Evolutionary conservation across 2,797 vertebrate genomes (phyloP), one percentile per base, ranked within the genome.

Genomic region (Fundulus diaphanus): DNA sequence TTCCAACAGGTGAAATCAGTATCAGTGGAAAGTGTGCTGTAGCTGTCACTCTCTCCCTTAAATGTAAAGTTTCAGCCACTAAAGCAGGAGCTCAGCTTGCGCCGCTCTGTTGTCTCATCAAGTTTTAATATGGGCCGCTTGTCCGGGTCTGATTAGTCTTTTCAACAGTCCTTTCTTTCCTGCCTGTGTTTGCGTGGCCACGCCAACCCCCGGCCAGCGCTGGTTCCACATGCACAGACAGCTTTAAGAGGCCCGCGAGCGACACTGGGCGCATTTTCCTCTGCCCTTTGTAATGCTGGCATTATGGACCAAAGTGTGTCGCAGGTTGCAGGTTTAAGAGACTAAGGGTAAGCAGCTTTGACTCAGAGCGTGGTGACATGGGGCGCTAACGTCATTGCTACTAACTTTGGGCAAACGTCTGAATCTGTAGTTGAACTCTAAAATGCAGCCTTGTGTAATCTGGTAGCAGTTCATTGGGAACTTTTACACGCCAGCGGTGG

Each of bases 41-140:
- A 27, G 65, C 49, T 20, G 74, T 83, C 70, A 88, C 85, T 92
- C 88, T 90, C 78, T 66, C 82, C 69, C 49, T 76, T 44, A 66
- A 79, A 79, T 68, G 76, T 83, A 66, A 73, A 57, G 73, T 52
- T 68, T 85, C 67, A 72, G 68, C 79, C 61, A 29, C 79, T 72
- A 72, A 69, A 81, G 65, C 57, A n/a, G 11, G 74, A 85, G 92
- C 92, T 90, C 85, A 59, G 72, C 84, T 90, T 85, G 83, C 85
- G 71, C 72, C 42, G 48, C 67, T 75, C 78, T 70, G 87, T 78
- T 61, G 81, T 84, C 90, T 94, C 93, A 95, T 95, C 83, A 93
- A 93, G 86, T 90, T 93, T 95, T 95, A 93, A 95, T 95, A 92
- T 76, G 77, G 37, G 51, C 61, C 22, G 84, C 83, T 86, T 91